Percentiles rank a stretch among this genome's conserved stretches.
phyloP scores from a whole-genome alignment of 2,113 vertebrate genomes.

The Cebidichthys violaceus region DNA sequence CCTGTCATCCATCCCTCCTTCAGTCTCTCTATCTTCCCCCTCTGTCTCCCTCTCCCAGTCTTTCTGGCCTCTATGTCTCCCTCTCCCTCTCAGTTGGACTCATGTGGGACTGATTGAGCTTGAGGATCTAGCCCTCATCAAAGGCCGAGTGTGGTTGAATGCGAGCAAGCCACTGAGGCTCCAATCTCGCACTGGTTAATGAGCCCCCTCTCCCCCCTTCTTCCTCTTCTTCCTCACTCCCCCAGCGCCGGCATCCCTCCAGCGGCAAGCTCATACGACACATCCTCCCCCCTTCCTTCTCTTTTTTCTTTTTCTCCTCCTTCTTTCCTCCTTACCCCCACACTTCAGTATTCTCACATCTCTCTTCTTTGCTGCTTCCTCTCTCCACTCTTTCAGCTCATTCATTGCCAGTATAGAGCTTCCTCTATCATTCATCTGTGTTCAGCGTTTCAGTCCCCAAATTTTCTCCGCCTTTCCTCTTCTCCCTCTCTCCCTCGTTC shows the following conservation, averaged over 20 bases:
- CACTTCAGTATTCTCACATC: slow-evolving; percentile 45
- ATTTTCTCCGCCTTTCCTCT: slow-evolving; percentile 29
- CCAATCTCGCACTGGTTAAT: slow-evolving; percentile 86
- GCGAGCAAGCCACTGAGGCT: slow-evolving; percentile 83
- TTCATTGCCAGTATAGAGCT: slow-evolving; percentile 34
- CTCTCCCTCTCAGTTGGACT: slow-evolving; percentile 75
- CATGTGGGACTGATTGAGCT: slow-evolving; percentile 89
- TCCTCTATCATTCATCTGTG: slow-evolving; percentile 51
- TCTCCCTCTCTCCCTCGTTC: slow-evolving; percentile 42
- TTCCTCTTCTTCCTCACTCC: slow-evolving; percentile 52
- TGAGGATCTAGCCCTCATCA: slow-evolving; percentile 86
- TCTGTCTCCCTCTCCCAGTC: slow-evolving; percentile 56
- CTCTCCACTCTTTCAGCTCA: slow-evolving; percentile 41
- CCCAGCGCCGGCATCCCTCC: slow-evolving; percentile 54
- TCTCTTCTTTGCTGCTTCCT: slow-evolving; percentile 30
- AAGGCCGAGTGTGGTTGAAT: slow-evolving; percentile 85
- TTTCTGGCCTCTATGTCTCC: slow-evolving; percentile 53
- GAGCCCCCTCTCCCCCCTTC: slow-evolving; percentile 71
- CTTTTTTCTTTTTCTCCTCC: slow-evolving; percentile 35
- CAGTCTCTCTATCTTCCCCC: slow-evolving; percentile 46
- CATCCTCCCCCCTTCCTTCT: slow-evolving; percentile 28
- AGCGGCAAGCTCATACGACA: slow-evolving; percentile 50
- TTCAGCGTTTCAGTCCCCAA: slow-evolving; percentile 36
- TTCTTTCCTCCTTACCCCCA: slow-evolving; percentile 42
- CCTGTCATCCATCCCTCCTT: slow-evolving; percentile 50